Evolutionary conservation across 2,888 invertebrate species (phyloP).

Genomic region (Lypha dubia): DNA sequence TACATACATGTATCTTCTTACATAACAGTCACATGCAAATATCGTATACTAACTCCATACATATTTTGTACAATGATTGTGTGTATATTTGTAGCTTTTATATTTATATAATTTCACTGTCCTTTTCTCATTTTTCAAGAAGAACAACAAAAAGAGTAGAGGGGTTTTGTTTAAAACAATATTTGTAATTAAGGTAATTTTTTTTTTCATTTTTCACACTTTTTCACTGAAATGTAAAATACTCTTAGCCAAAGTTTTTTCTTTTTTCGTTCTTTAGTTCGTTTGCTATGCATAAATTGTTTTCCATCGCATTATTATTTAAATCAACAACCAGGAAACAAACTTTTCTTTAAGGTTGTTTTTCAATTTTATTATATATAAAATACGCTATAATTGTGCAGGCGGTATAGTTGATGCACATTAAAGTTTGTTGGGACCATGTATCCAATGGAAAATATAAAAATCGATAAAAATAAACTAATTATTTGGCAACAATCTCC

Average conservation of each 20-base stretch:
- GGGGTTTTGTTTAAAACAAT: conserved; percentile 58
- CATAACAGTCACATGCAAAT: too few species aligned
- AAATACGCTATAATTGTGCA: not conserved
- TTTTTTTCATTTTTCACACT: conserved; percentile 58
- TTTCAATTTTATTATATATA: conserved; percentile 51
- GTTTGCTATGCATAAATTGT: conserved; percentile 58
- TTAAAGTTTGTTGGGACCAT: not conserved
- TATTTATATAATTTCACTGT: conserved; percentile 45
- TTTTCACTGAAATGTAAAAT: conserved; percentile 54
- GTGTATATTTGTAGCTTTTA: not conserved
- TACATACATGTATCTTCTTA: not conserved
- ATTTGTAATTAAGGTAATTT: conserved; percentile 68
- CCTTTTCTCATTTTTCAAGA: conserved; percentile 8
- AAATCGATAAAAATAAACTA: too few species aligned
- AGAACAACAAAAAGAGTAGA: conserved; percentile 19
- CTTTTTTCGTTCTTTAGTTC: conserved; percentile 18
- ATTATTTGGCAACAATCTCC: too few species aligned
- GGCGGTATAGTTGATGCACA: not conserved
- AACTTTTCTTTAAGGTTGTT: conserved; percentile 58
- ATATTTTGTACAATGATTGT: too few species aligned
- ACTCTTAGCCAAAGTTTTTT: conserved; percentile 45
- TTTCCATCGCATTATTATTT: conserved; percentile 59
- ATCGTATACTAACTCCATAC: too few species aligned
- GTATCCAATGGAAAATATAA: too few species aligned
- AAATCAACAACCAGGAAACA: conserved; percentile 62